Percentiles rank a stretch among this genome's conserved stretches.
Conservation (phyloP, 1,140 invertebrate genomes). For the Diachasmimorpha longicaudata region DNA sequence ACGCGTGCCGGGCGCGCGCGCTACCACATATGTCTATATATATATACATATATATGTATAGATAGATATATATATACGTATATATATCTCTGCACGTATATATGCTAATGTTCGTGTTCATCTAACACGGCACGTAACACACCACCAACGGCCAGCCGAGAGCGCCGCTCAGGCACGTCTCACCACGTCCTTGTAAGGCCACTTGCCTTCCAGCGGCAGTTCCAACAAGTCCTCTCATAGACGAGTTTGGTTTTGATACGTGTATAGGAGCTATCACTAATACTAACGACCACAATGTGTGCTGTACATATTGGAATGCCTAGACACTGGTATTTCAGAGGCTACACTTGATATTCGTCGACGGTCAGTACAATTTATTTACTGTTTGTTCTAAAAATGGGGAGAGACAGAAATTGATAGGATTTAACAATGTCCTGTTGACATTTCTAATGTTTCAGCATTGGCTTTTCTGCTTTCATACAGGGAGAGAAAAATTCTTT, state of each 20-base stretch:
- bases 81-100: conserved; percentile 28
- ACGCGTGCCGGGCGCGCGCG: conserved; percentile 25
- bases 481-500: no score
- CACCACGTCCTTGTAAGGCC: conserved; percentile 61
- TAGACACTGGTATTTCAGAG: conserved; percentile 1
- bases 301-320: not conserved
- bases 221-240: conserved; percentile 16
- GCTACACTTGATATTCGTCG: conserved; percentile 7
- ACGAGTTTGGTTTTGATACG: not conserved
- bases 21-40: conserved; percentile 30
- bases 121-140: conserved; percentile 30
- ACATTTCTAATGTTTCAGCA: not conserved
- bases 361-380: conserved; percentile 1
- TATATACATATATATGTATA: conserved; percentile 20
- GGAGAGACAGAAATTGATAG: not conserved
- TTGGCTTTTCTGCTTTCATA: not conserved
- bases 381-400: not conserved
- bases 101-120: conserved; percentile 27
- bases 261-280: not conserved
- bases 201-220: conserved; percentile 47
- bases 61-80: no score
- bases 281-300: not conserved
- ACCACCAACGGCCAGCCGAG: conserved; percentile 36
- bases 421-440: not conserved
- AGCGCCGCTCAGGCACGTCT: conserved; percentile 42